Evolutionary conservation across 1,140 invertebrate genomes (phyloP).

Genomic region (Plodia interpunctella): DNA sequence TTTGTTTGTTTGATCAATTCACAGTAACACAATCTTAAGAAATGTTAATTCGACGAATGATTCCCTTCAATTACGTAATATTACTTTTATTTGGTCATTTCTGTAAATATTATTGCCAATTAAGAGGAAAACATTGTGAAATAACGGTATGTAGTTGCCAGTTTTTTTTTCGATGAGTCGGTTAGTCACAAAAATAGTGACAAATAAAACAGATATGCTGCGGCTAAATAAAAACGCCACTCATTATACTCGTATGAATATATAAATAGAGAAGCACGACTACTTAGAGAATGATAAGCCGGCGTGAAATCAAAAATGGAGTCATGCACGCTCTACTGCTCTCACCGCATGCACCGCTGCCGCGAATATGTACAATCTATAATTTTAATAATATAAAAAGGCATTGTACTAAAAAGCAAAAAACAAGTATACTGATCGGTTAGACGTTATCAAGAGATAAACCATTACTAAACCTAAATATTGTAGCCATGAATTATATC

Average conservation of each 20-base stretch:
- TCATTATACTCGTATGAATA: conserved; percentile 31
- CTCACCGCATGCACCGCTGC: not conserved
- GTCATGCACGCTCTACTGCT: conserved; percentile 23
- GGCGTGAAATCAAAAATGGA: conserved; percentile 29
- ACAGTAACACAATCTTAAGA: conserved; percentile 27
- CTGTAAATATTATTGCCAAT: conserved; percentile 18
- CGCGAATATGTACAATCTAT: not conserved
- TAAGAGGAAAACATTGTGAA: not conserved
- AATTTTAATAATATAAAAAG: no score
- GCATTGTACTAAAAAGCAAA: no score
- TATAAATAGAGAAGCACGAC: conserved; percentile 14
- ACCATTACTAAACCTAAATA: not conserved
- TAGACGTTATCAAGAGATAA: no score
- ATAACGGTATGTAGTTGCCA: not conserved
- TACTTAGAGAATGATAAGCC: conserved; percentile 31
- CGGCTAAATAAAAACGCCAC: conserved; percentile 38
- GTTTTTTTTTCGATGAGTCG: conserved; percentile 28
- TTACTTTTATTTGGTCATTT: no score
- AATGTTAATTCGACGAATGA: not conserved
- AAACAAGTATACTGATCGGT: no score
- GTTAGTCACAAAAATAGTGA: conserved; percentile 44
- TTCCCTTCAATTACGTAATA: no score
- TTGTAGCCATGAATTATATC: no score
- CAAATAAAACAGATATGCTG: conserved; percentile 29
- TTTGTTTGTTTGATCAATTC: conserved; percentile 51